Conservation (phyloP, 2,888 invertebrate genomes). For the Lymantria dispar region DNA sequence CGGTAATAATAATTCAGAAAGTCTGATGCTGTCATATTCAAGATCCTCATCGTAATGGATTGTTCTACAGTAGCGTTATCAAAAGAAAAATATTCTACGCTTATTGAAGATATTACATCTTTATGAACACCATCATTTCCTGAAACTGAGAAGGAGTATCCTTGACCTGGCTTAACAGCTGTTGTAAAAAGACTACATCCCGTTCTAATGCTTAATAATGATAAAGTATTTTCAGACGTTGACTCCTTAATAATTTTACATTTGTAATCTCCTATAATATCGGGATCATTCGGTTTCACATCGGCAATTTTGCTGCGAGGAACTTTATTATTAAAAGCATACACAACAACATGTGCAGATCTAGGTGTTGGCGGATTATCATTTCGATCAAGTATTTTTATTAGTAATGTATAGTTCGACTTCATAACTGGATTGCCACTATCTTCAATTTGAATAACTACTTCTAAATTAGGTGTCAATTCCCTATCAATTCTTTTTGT, state of each 20-base stretch:
- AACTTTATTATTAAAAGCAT: slow-evolving; percentile 88
- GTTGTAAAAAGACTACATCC: slow-evolving; percentile 92
- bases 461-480: slow-evolving; percentile 86
- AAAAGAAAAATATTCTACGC: slow-evolving; percentile 91
- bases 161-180: slow-evolving; percentile 86
- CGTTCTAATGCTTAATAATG: slow-evolving; percentile 86
- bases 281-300: slow-evolving; percentile 95
- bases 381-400: slow-evolving; percentile 93
- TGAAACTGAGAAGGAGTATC: slow-evolving; percentile 89
- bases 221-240: slow-evolving; percentile 80
- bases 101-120: slow-evolving; percentile 93
- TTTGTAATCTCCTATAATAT: slow-evolving; percentile 93
- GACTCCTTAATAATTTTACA: slow-evolving; percentile 90
- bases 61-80: slow-evolving; percentile 92
- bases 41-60: slow-evolving; percentile 89
- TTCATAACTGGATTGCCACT: slow-evolving; percentile 92
- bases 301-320: slow-evolving; percentile 93
- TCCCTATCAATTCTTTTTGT: slow-evolving; percentile 92
- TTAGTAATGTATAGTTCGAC: slow-evolving; percentile 89
- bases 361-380: slow-evolving; percentile 94
- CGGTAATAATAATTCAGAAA: slow-evolving; percentile 91
- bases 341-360: slow-evolving; percentile 90
- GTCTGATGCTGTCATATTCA: slow-evolving; percentile 87
- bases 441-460: slow-evolving; percentile 93
- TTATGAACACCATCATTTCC: slow-evolving; percentile 95